Evolutionary conservation across 2,113 vertebrate species (phyloP), one percentile per base, ranked within the genome.

Genomic region (Bombycilla garrulus): DNA sequence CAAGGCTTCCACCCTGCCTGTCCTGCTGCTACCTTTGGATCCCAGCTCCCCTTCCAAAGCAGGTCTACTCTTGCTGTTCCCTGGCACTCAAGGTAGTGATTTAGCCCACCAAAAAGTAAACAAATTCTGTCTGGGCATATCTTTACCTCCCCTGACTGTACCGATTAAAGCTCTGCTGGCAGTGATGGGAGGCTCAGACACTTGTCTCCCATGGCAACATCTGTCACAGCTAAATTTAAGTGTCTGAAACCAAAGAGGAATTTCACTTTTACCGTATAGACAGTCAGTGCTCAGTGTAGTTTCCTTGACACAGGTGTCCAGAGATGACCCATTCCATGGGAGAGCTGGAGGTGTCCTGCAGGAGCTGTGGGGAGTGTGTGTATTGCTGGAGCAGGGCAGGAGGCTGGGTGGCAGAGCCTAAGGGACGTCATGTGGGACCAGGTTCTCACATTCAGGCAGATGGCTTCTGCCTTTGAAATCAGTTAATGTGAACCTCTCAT

Each of bases 131-230:
- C 42, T 78, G 87, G 72, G 35, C 38, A 81, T 56, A 31, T 28
- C 72, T 89, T 77, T 56, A 84, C 47, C 42, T 83, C 72, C 19
- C 16, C 38, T 93, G 31, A 38, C 54, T 86, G 12, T 73, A 62
- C 28, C 45, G 50, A 62, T 81, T 33, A 86, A 72, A 89, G 26
- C 38, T 86, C 33, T 67, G 40, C 38, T 73, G 60, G 51, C 4
- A 24, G 13, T 45, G 71, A 17, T 81, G 56, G 56, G 69, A 94
- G 44, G 62, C 51, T 78, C 85, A 94, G 60, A 78, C 44, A 20
- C 15, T 83, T 71, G 58, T 92, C 53, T 95, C 47, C 87, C 73
- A 84, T 84, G 77, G 73, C 92, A 94, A 91, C 90, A 89, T 92
- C 92, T 87, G 93, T 66, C 93, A 92, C 16, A 64, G 90, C 56